Conservation (phyloP, 30 jellyfish, hydroid and myxozoan genomes). For the Cassiopea xamachana region DNA sequence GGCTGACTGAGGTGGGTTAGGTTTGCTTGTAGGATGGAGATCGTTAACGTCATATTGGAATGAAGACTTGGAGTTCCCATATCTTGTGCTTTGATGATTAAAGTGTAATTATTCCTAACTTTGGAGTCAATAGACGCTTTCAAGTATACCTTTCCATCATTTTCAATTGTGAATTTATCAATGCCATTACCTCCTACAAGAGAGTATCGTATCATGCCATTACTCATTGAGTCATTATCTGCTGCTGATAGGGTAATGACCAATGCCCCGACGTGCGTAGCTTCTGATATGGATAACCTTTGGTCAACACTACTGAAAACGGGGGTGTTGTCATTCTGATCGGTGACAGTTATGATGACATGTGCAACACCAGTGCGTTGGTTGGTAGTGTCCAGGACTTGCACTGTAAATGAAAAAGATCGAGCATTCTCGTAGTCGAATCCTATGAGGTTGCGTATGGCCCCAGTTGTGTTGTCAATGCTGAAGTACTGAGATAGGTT, state of each 20-base stretch:
- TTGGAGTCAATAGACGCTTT: slow-evolving; percentile 45
- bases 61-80: slow-evolving; percentile 64
- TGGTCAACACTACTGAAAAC: slow-evolving; percentile 37
- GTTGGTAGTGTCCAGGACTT: slow-evolving; percentile 70
- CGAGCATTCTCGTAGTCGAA: slow-evolving; percentile 78
- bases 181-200: slow-evolving; percentile 72
- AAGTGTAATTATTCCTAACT: slow-evolving; percentile 44
- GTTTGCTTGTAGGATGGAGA: slow-evolving; percentile 68
- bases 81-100: slow-evolving; percentile 72
- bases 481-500: slow-evolving; percentile 57
- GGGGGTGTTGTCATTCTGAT: slow-evolving; percentile 89
- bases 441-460: slow-evolving; percentile 26
- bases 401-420: slow-evolving; percentile 68
- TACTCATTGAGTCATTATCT: slow-evolving; percentile 77
- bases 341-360: slow-evolving; percentile 70
- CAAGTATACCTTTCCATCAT: slow-evolving; percentile 73
- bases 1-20: slow-evolving; percentile 70
- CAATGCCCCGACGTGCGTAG: slow-evolving; percentile 78
- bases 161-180: slow-evolving; percentile 65
- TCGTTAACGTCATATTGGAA: slow-evolving; percentile 47
- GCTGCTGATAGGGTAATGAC: slow-evolving; percentile 75
- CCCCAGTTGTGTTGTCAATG: slow-evolving; percentile 79
- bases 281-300: slow-evolving; percentile 76
- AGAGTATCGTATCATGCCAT: slow-evolving; percentile 60
- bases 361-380: slow-evolving; percentile 78